Conservation (phyloP, 2,797 vertebrate species). For the Alcedo quadribrachys region DNA sequence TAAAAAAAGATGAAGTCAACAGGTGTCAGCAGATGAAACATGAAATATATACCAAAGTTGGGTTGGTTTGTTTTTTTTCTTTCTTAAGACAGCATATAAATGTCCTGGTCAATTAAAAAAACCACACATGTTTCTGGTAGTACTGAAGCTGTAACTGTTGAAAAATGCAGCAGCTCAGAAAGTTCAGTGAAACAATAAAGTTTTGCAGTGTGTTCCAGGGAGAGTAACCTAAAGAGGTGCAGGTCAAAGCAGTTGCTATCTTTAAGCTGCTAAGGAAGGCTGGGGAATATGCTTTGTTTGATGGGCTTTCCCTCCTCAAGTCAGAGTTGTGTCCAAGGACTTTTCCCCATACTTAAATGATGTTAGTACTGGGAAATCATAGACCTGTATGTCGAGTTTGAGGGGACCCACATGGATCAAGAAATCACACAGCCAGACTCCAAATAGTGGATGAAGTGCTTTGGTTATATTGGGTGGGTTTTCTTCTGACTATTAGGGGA, state of each 20-base stretch:
- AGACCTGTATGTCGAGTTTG: neutral
- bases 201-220: neutral
- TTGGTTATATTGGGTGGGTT: rapidly evolving
- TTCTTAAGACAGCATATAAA: neutral
- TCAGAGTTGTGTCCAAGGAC: neutral
- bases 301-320: neutral
- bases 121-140: neutral
- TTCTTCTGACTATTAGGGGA: neutral
- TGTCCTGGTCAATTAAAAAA: neutral
- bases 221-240: neutral
- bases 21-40: neutral
- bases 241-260: neutral
- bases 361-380: neutral
- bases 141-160: rapidly evolving
- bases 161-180: neutral
- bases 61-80: neutral
- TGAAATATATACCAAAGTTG: neutral
- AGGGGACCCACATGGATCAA: neutral
- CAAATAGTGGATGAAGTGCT: rapidly evolving
- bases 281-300: neutral
- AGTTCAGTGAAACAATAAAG: neutral
- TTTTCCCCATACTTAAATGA: rapidly evolving
- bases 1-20: neutral
- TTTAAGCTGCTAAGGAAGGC: neutral
- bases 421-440: neutral